Conservation (phyloP, 2,797 vertebrate genomes). For the Hydrolagus colliei region DNA sequence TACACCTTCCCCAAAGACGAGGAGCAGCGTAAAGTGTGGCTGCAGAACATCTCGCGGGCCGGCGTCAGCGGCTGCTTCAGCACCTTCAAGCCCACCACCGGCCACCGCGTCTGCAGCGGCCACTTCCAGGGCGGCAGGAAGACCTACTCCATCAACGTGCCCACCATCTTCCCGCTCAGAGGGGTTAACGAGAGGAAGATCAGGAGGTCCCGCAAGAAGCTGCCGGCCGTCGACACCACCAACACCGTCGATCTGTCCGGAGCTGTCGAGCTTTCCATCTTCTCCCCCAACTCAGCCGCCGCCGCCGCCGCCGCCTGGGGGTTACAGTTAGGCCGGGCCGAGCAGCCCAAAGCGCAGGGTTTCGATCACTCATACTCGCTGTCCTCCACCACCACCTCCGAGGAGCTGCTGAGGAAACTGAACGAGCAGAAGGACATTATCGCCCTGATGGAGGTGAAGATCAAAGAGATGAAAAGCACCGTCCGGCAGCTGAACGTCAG, state of each 20-base stretch:
- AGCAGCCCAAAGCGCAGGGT: slow-evolving; percentile 42
- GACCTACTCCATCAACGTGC: slow-evolving; percentile 84
- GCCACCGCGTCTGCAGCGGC: slow-evolving; percentile 90
- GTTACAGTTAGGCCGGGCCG: slow-evolving; percentile 42
- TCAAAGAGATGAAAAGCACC: slow-evolving; percentile 97
- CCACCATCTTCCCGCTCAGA: slow-evolving; percentile 84
- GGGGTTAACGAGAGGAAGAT: slow-evolving; percentile 85
- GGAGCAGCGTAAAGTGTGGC: slow-evolving; percentile 82
- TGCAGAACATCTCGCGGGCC: slow-evolving; percentile 92
- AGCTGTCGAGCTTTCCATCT: neutral
- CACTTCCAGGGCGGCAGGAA: slow-evolving; percentile 91
- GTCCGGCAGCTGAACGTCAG: slow-evolving; percentile 79
- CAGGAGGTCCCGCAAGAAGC: slow-evolving; percentile 51
- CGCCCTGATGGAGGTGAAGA: slow-evolving; percentile 93
- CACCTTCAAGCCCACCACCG: slow-evolving; percentile 93
- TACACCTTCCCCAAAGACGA: slow-evolving; percentile 94
- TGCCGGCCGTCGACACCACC: slow-evolving; percentile 34
- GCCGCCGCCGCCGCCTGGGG: slow-evolving; percentile 47
- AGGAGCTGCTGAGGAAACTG: slow-evolving; percentile 84
- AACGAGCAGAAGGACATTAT: slow-evolving; percentile 96
- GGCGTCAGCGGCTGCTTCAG: slow-evolving; percentile 95
- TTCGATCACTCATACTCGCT: slow-evolving; percentile 88
- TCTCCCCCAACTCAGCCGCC: slow-evolving; percentile 35
- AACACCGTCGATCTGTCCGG: slow-evolving; percentile 74
- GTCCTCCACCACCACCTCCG: slow-evolving; percentile 84